Conservation (phyloP, 30 jellyfish, hydroid and myxozoan species). For the Aurelia aurita complex sp. Pacific region DNA sequence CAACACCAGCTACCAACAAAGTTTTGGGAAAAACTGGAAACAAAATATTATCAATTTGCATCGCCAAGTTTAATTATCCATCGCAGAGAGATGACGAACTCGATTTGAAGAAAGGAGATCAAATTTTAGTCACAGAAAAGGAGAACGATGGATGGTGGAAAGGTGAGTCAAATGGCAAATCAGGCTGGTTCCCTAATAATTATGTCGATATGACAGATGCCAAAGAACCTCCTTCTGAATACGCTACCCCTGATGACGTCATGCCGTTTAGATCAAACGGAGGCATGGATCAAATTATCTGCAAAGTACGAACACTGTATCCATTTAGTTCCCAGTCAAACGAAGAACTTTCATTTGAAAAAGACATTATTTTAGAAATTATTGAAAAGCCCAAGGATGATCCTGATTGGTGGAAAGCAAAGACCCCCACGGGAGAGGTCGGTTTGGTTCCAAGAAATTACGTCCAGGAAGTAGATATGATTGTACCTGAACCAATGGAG, state of each 20-base stretch:
- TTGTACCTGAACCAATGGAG: constrained; percentile 31
- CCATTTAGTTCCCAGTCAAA: constrained; percentile 81
- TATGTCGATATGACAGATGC: constrained; percentile 77
- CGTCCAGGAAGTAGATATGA: constrained; percentile 83
- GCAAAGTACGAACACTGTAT: constrained; percentile 90
- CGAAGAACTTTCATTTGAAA: constrained; percentile 92
- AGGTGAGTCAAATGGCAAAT: constrained; percentile 88
- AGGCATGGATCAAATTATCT: constrained; percentile 52
- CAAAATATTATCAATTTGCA: constrained; percentile 68
- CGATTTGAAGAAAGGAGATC: constrained; percentile 83
- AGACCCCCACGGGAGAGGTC: constrained; percentile 81
- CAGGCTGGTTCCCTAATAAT: constrained; percentile 95
- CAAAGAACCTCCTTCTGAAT: constrained; percentile 67
- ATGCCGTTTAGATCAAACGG: constrained; percentile 33
- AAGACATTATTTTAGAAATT: constrained; percentile 74
- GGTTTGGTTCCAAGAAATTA: constrained; percentile 98
- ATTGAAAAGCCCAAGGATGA: constrained; percentile 92
- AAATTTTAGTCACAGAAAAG: constrained; percentile 79
- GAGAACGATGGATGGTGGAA: constrained; percentile 99
- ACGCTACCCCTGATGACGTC: constrained; percentile 85
- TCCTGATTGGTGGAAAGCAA: constrained; percentile 99
- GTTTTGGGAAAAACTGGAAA: constrained; percentile 64
- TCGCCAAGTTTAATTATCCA: constrained; percentile 73
- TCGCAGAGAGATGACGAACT: constrained; percentile 93
- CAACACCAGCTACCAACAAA: constrained; percentile 20